These are phyloP conservation scores for Seriola dumerili DNA, from an alignment of 2,113 vertebrate species.

Conservation along the genomic window DNA sequence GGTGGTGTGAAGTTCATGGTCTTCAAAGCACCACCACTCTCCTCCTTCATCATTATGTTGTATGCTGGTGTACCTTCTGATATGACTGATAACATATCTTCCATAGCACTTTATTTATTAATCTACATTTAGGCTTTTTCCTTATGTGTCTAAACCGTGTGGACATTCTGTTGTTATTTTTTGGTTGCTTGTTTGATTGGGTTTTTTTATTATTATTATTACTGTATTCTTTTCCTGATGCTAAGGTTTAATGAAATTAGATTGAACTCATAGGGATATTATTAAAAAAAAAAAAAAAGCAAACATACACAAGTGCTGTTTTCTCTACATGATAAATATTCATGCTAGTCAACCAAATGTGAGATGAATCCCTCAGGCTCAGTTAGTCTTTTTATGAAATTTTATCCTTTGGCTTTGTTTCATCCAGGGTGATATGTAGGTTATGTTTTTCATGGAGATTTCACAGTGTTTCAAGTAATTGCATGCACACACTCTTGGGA, in stretches of 20 bases:
- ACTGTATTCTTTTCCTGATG: background rate
- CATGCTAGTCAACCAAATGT: conserved; percentile 43
- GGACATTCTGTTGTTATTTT: background rate
- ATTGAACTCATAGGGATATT: background rate
- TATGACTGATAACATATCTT: conserved; percentile 27
- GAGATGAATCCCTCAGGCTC: conserved; percentile 35
- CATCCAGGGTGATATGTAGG: conserved; percentile 11
- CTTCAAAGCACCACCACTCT: conserved; percentile 76
- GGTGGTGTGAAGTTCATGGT: conserved; percentile 60
- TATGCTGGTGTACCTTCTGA: conserved; percentile 16
- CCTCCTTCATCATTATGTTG: conserved; percentile 64
- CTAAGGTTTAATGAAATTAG: background rate
- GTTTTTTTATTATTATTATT: background rate
- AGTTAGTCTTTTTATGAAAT: conserved; percentile 2
- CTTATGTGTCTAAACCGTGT: background rate
- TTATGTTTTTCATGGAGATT: conserved; percentile 53
- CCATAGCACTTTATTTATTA: background rate
- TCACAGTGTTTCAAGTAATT: conserved; percentile 66
- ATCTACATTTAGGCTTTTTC: background rate
- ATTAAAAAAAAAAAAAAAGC: background rate
- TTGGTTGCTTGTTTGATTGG: background rate
- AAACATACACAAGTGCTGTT: conserved; percentile 22
- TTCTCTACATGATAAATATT: conserved; percentile 42
- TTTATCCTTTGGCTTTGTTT: conserved; percentile 58
- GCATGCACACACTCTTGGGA: conserved; percentile 36